These are phyloP conservation scores for Orthosia gothica DNA, from an alignment of 2,888 invertebrate species.

Conservation along the genomic window DNA sequence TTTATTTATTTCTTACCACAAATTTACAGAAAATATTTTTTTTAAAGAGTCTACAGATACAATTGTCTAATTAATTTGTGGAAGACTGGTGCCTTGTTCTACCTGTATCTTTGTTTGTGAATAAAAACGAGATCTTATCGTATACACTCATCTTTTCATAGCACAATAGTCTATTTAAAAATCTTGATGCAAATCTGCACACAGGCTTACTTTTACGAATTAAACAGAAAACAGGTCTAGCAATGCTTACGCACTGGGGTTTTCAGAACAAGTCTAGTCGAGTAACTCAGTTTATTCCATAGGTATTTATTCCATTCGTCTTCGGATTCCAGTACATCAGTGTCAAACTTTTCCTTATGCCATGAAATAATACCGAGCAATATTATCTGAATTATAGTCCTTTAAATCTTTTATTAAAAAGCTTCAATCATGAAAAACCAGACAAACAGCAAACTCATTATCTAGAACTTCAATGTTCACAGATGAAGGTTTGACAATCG, in stretches of 20 bases:
- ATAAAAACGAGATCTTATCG: no score
- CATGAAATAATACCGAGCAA: background rate
- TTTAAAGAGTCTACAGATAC: no score
- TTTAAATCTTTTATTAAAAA: background rate
- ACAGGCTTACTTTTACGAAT: slow-evolving; percentile 10
- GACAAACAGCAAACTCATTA: background rate
- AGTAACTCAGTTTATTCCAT: slow-evolving; percentile 10
- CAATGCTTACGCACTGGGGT: slow-evolving; percentile 52
- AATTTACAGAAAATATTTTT: no score
- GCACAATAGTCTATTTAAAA: background rate
- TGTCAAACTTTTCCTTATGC: slow-evolving; percentile 9
- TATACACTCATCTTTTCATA: background rate
- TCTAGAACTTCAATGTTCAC: background rate
- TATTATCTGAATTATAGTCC: no score
- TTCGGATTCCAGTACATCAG: slow-evolving; percentile 27
- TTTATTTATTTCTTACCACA: no score
- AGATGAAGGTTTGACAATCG: no score
- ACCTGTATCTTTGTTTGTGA: no score
- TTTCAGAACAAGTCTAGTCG: slow-evolving; percentile 31
- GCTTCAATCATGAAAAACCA: background rate
- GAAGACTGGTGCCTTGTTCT: no score
- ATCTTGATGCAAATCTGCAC: background rate
- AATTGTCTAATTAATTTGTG: no score
- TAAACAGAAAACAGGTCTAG: slow-evolving; percentile 32
- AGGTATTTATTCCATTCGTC: slow-evolving; percentile 3